phyloP scores from a whole-genome alignment of 2,797 vertebrate genomes.

The Staurois parvus region DNA sequence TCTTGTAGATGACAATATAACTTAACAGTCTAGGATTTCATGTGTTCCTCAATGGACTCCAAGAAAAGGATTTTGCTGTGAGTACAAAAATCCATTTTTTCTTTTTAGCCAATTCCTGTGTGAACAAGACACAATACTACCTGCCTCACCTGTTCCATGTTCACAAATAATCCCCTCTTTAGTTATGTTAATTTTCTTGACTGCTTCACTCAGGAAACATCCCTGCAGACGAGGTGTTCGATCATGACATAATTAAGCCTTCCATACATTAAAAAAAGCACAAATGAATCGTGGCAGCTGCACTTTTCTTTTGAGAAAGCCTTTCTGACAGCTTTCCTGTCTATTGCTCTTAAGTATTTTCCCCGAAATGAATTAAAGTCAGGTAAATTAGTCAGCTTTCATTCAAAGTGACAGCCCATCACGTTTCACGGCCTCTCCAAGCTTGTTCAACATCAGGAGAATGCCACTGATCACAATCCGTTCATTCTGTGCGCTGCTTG shows the following conservation, averaged over 20 bases:
- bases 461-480: constrained; percentile 24
- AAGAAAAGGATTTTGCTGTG: no score
- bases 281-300: constrained; percentile 61
- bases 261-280: constrained; percentile 41
- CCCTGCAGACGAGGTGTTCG: constrained; percentile 47
- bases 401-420: constrained; percentile 62
- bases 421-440: constrained; percentile 26
- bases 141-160: neutral
- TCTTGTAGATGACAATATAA: no score
- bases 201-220: constrained; percentile 16
- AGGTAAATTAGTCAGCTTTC: constrained; percentile 61
- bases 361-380: constrained; percentile 65
- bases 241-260: constrained; percentile 56
- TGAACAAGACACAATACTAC: no score
- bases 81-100: no score
- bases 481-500: neutral
- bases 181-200: constrained; percentile 26
- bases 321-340: constrained; percentile 64
- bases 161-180: constrained; percentile 17
- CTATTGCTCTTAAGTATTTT: constrained; percentile 61
- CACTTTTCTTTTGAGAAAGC: constrained; percentile 33
- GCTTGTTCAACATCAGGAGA: constrained; percentile 33
- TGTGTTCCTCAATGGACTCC: no score
- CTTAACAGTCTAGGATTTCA: no score
- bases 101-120: no score